Base-by-base conservation (phyloP, 2,797 vertebrate genomes). In the Malurus splendens region DNA sequence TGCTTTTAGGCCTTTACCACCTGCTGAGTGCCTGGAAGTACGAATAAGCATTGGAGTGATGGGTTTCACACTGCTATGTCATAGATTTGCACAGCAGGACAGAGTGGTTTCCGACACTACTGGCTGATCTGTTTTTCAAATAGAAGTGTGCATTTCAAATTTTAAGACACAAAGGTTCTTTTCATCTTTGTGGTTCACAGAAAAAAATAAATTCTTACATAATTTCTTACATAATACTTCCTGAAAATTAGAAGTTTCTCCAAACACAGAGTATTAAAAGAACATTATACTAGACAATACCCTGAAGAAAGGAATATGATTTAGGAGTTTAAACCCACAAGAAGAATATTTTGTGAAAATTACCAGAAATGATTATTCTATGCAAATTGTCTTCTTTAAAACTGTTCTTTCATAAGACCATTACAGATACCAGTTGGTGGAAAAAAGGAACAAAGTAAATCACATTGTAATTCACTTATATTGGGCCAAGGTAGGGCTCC, bases 1-100 rank as follows among this genome's bases (percentile, higher is more conserved):
- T 78, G 50, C 33, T 75, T 87, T 84, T 65, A 91, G 86, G 85
- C 86, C 55, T 79, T 92, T 54, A 27, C 91, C 59, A 82, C 77
- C 89, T 87, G 38, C 87, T 89, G 79, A 75, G 77, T 82, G 90
- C 57, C 61, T 84, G 32, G 28, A 25, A 81, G 27, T 60, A 75
- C 1, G 48, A 90, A 85, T 84, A 75, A 92, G 59, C 44, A 36
- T 55, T 55, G 68, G 68, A 68, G 12, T 84, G 84, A 86, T 47
- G 70, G 85, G 42, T 87, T 84, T 64, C 44, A 20, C 23, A 56
- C 50, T 74, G 75, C 38, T 47, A 4, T 4, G 5, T 52, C 7
- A 22, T 55, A 61, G 80, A 50, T 64, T 82, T 78, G 71, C 66
- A 78, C 71, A 75, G 67, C 25, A 2, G 59, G 74, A 85, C 52